A percentile compares a stretch with the other conserved stretches of the same genome.
Conservation (phyloP, 2,888 invertebrate species). For the Aphidius colemani region DNA sequence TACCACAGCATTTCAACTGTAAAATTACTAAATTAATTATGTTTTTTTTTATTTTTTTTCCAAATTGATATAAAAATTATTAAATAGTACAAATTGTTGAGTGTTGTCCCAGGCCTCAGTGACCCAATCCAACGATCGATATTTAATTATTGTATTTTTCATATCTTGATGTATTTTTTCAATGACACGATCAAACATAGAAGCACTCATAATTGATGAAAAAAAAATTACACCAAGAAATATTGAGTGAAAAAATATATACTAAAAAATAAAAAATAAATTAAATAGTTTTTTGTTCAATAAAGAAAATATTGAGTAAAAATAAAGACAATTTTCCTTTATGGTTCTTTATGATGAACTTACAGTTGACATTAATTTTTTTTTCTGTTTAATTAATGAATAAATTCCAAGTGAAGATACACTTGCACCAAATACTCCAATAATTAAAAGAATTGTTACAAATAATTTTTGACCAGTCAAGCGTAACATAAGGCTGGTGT, state of each 20-base stretch:
- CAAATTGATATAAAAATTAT: not conserved
- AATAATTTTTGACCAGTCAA: constrained; percentile 43
- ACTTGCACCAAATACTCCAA: constrained; percentile 35
- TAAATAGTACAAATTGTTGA: constrained; percentile 42
- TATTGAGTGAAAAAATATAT: constrained; percentile 38
- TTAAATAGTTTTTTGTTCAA: not conserved
- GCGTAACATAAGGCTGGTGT: constrained; percentile 43
- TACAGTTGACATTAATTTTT: constrained; percentile 38
- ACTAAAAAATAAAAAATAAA: constrained; percentile 34
- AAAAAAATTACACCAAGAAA: constrained; percentile 41
- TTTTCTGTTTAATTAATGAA: constrained; percentile 38
- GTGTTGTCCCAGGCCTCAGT: constrained; percentile 49
- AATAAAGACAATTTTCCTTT: not conserved
- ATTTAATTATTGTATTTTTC: constrained; percentile 40
- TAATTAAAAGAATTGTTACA: constrained; percentile 38
- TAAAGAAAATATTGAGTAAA: not conserved
- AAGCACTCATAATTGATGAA: constrained; percentile 41
- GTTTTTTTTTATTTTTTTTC: not conserved
- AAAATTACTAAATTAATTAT: constrained; percentile 12
- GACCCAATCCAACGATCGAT: constrained; percentile 39
- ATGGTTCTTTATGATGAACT: constrained; percentile 12
- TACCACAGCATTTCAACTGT: constrained; percentile 46
- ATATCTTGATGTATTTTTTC: constrained; percentile 43
- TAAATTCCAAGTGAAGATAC: constrained; percentile 42
- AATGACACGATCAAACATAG: constrained; percentile 43